These are phyloP conservation scores for Leptopilina myrica DNA, from an alignment of 2,888 invertebrate genomes.

Conservation along the genomic window DNA sequence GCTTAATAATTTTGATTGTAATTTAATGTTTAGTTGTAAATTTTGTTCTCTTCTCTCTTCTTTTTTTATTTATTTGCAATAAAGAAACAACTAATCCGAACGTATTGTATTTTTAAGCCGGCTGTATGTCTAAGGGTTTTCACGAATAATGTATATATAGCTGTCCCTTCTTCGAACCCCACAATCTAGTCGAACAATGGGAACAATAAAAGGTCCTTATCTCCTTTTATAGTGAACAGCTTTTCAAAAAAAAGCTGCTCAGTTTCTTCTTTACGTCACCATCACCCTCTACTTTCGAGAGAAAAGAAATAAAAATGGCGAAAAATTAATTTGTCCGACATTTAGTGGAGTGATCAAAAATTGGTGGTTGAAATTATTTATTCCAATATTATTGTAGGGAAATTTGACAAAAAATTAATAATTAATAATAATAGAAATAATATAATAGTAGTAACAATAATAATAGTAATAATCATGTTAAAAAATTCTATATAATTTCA, in stretches of 20 bases:
- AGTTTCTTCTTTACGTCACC: conserved; percentile 9
- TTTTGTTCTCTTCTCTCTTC: neutral
- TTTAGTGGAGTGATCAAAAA: too few species aligned
- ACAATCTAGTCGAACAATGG: conserved; percentile 19
- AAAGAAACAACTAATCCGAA: conserved; percentile 3
- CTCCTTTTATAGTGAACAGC: conserved; percentile 19
- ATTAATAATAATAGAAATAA: too few species aligned
- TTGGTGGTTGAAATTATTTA: too few species aligned
- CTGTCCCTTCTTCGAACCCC: conserved; percentile 7
- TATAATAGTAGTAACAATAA: too few species aligned
- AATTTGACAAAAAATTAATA: too few species aligned
- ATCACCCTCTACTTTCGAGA: neutral
- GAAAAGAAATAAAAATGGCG: too few species aligned
- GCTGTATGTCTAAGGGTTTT: conserved; percentile 12
- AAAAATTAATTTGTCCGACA: too few species aligned
- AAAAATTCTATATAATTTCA: too few species aligned
- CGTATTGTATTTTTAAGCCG: conserved; percentile 9
- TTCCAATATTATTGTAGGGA: too few species aligned
- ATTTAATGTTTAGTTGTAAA: neutral
- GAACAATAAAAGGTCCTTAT: conserved; percentile 26
- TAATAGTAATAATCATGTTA: too few species aligned
- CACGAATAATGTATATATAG: neutral
- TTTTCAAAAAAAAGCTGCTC: conserved; percentile 9
- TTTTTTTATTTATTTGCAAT: conserved; percentile 10
- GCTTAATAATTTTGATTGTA: neutral